phyloP scores from a whole-genome alignment of 2,797 vertebrate genomes.

The Cephalopachus bancanus region DNA sequence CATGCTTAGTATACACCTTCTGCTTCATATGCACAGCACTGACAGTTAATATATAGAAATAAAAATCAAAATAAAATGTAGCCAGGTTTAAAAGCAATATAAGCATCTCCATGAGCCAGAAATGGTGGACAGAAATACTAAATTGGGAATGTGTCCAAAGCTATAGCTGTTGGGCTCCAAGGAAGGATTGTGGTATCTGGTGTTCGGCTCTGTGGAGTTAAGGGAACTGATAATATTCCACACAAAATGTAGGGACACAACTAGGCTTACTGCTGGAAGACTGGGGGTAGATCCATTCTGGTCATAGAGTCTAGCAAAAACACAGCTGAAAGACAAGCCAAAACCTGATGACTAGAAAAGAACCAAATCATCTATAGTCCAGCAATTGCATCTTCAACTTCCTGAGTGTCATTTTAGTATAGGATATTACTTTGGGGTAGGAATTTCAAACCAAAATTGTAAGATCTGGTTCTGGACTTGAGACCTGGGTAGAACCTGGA shows the following conservation, averaged over 20 bases:
- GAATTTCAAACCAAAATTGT: not conserved
- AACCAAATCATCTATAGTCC: not conserved
- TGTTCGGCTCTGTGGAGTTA: not conserved
- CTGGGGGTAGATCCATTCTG: not conserved
- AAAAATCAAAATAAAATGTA: not conserved
- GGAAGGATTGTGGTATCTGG: not conserved
- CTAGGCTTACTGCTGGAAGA: not conserved
- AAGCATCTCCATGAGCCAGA: not conserved
- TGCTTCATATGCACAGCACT: not conserved
- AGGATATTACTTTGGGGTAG: not conserved
- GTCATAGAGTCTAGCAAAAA: not conserved
- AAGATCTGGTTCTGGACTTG: not conserved
- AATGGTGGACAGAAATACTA: not conserved
- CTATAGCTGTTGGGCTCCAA: not conserved
- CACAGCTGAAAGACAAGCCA: not conserved
- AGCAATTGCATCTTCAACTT: not conserved
- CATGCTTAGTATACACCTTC: not conserved
- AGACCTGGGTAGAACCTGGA: not conserved
- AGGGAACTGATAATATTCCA: not conserved
- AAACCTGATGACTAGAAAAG: not conserved
- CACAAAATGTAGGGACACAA: not conserved
- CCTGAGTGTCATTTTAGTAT: not conserved
- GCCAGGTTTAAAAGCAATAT: not conserved
- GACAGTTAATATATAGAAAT: not conserved
- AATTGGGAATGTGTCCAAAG: not conserved